Base-by-base conservation (phyloP, 2,888 invertebrate genomes). In the Leptogaster cylindrica region DNA sequence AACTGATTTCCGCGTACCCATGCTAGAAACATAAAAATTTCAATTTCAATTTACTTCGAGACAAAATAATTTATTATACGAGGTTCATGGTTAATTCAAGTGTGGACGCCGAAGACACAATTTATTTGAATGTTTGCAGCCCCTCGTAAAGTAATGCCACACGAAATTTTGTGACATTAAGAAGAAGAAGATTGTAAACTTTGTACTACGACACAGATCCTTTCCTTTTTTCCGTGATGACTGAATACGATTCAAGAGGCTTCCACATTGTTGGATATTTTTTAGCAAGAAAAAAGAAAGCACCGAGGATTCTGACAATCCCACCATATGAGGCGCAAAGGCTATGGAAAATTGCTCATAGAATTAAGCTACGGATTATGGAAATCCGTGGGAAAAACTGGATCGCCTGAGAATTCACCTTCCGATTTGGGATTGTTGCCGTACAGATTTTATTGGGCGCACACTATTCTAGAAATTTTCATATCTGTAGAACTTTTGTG, bases 361-460 rank as follows among this genome's bases (percentile, higher is more conserved):
- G 98, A 99, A 87, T 99, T 99, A 83, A 97, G 95, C 92, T 99
- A 99, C 79, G 97, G 98, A 82, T 82, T 99, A 74, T 97, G 98
- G 1, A 97, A 96, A 81, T 93, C 97, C 76, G 99, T 99, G 83
- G 94, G 95, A 3, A 95, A 95, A 81, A 94, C 97, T 0, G 99
- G 99, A 0, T 97, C 97, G 0, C 99, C 99, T 0, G 99, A 99
- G 79, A 99, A 99, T 78, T 99, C 99, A 0, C 81, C 99, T 0
- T 97, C 97, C 0, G 99, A 99, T 84, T 86, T 99, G 67, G 99
- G 98, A 1, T 83, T 98, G 67, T 84, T 98, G 1, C 97, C 97
- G 0, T 99, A 99, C 80, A 84, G 98, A 70, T 97, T 96, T 77
- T 99, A 97, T 81, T 99, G 99, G 99, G 95, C 97, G 3, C 97